Evolutionary conservation across 2,888 invertebrate species (phyloP), one percentile per base, ranked within the genome.

Genomic region (Cataglyphis albicans): DNA sequence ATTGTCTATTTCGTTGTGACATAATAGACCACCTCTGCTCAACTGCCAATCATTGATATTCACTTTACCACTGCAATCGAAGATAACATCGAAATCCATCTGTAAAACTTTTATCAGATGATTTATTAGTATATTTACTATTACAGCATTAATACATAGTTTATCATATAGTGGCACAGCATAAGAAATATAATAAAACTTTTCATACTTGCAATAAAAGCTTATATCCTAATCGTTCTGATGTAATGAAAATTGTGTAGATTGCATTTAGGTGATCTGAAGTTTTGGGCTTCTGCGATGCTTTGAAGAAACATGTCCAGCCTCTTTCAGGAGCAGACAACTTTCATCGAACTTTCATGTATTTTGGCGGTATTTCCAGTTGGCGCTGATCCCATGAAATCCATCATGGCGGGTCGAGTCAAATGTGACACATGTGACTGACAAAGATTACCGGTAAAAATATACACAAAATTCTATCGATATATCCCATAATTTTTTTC

Each of bases 21-120:
- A 55, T 35, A 92, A 81, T 21, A 92, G 86, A 80, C 91, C 90
- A 0, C 70, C 80, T 65, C 65, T 88, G 75, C 85, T 90, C 35
- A 94, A 81, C 83, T 92, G 87, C 92, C 92, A 93, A 85, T 94
- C 93, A 38, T 93, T 91, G 1, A 84, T 76, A 81, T 93, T 93
- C 12, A 94, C 93, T 87, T 92, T 94, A 68, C 94, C 94, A 70
- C 83, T 90, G 73, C 94, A 94, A 85, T 92, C 88, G 52, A 92
- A 93, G 7, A 87, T 91, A 38, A 81, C 86, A 59, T 84, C 80
- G 12, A 87, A 72, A 84, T 91, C 86, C 93, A 93, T 93, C 74
- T 89, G 76, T 73, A 67, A 38, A 32, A 38, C 0, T 38, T 0
- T 18, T 29, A 25, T 21, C 29, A 55, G 61, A 59, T 9, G 1